phyloP scores from a whole-genome alignment of 2,113 vertebrate species.

The Calidris pugnax region DNA sequence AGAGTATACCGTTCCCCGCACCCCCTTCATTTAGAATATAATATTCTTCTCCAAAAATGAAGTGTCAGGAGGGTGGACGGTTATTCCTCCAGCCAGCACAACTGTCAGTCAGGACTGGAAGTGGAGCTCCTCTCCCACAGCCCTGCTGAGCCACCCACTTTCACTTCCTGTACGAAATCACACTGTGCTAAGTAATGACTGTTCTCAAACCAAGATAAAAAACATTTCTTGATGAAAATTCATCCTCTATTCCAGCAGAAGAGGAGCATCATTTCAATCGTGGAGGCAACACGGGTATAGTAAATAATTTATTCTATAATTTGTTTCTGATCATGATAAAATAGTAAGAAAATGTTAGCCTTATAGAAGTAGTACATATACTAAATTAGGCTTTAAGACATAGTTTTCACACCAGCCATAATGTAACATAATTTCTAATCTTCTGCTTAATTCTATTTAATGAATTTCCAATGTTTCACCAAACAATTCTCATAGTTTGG shows the following conservation, averaged over 20 bases:
- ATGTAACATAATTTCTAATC: neutral
- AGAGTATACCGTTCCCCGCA: neutral
- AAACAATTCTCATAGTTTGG: neutral
- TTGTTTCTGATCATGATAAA: neutral
- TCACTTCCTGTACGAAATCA: neutral
- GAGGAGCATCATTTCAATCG: neutral
- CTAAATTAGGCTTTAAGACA: neutral
- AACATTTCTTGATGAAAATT: neutral
- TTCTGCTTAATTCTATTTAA: neutral
- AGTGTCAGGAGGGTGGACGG: neutral
- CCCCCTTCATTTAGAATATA: neutral
- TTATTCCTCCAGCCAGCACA: neutral
- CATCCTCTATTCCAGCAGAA: slow-evolving; percentile 24
- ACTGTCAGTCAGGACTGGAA: neutral
- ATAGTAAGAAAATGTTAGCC: neutral
- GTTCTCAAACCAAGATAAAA: neutral
- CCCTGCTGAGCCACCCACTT: neutral
- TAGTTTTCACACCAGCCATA: neutral
- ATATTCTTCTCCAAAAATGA: neutral
- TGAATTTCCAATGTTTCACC: neutral
- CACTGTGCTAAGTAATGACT: neutral
- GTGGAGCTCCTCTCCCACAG: neutral
- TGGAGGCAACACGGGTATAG: slow-evolving; percentile 30
- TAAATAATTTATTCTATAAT: neutral
- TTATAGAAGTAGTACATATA: neutral